Evolutionary conservation across 1,140 invertebrate genomes (phyloP), one percentile per base, ranked within the genome.

Genomic region (Laodelphax striatellus): DNA sequence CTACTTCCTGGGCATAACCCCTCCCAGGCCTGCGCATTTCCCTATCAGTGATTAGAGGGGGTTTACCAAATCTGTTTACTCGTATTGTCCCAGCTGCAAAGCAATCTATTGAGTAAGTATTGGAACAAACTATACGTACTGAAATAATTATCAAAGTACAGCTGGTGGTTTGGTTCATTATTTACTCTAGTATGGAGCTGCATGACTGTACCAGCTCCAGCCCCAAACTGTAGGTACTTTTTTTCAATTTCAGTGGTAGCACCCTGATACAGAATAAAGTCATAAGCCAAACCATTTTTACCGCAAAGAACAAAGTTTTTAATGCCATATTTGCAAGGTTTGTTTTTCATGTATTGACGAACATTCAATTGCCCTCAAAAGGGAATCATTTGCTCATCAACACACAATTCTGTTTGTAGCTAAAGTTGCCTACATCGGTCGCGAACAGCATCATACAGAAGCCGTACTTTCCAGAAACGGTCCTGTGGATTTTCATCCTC

Each of bases 331-430:
- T 55, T 55, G 13, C 50, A 31, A 28, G 61, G 56, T 42, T 62
- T 50, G 31, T 34, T 55, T 55, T 55, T 55, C 28, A 55, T 55
- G 14, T 55, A 55, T 38, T 55, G 54, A 16, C 17, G 31, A 11
- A 50, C 28, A 38, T 16, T 41, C n/a, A 60, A 46, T 14, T 62
- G 19, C 9, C 60, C 42, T 21, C 31, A 6, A 58, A 62, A 62
- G 14, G 60, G 60, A 14, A 62, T 31, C 22, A 62, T 62, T 22
- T 62, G 60, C 22, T 62, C 60, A 57, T 62, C 55, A 62, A 59
- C 46, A 31, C 8, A 44, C n/a, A 59, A 31, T 31, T 60, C 28
- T 17, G 22, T 34, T 58, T 55, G 55, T 19, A 60, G 19, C n/a
- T 57, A 5, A 6, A 58, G 16, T 34, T 54, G 22, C 6, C 34